Evolutionary conservation across 2,888 invertebrate genomes (phyloP).

Genomic region (Rutpela maculata): DNA sequence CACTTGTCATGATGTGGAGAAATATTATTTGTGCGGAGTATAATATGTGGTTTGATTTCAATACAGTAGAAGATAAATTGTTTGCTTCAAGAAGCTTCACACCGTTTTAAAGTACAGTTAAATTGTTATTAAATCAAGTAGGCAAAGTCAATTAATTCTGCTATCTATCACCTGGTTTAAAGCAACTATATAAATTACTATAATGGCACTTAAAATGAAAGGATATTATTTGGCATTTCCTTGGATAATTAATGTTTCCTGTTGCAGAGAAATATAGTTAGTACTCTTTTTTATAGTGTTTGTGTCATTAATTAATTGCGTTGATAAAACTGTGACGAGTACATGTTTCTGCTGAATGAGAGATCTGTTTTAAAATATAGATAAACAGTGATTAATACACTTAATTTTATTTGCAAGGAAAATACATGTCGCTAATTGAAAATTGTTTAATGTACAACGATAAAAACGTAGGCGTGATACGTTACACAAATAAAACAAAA

Average conservation of each 20-base stretch:
- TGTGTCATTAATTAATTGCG: slow-evolving; percentile 19
- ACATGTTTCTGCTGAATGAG: not conserved
- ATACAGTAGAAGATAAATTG: slow-evolving; percentile 40
- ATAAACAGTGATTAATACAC: not conserved
- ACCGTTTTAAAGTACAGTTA: slow-evolving; percentile 41
- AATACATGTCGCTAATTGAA: not conserved
- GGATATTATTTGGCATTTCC: slow-evolving; percentile 45
- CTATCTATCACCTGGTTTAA: slow-evolving; percentile 40
- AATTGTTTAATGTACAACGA: not conserved
- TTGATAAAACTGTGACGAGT: slow-evolving; percentile 27
- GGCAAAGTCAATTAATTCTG: slow-evolving; percentile 39
- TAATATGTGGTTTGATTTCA: slow-evolving; percentile 46
- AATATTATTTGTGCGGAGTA: slow-evolving; percentile 38
- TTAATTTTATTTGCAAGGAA: not conserved
- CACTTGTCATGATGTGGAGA: slow-evolving; percentile 47
- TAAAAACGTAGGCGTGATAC: not conserved
- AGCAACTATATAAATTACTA: slow-evolving; percentile 34
- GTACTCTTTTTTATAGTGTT: slow-evolving; percentile 3
- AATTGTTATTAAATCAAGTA: slow-evolving; percentile 43
- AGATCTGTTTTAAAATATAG: not conserved
- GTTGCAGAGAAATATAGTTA: slow-evolving; percentile 15
- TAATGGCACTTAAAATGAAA: slow-evolving; percentile 43
- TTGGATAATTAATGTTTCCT: slow-evolving; percentile 51
- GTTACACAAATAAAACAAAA: too few relatives aligned
- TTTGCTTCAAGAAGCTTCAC: slow-evolving; percentile 31